These are phyloP conservation scores for Neotoma lepida DNA, from an alignment of 2,113 vertebrate genomes.

Conservation along the genomic window DNA sequence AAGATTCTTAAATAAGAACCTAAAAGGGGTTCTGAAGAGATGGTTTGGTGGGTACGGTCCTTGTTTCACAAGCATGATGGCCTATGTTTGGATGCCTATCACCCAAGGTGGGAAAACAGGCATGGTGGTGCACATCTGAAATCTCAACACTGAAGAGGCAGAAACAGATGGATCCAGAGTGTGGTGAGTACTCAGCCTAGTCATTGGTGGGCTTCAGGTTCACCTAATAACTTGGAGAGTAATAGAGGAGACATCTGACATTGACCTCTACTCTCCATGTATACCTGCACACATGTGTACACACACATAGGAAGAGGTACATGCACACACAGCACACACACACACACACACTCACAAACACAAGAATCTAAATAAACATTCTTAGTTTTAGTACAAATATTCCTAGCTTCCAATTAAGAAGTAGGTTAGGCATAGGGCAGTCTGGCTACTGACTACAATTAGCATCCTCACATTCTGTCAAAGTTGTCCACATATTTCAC, in stretches of 20 bases:
- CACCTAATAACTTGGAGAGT: background rate
- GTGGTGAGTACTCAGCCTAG: background rate
- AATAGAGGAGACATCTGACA: background rate
- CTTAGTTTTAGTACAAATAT: conserved; percentile 26
- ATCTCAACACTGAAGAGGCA: background rate
- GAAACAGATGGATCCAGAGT: background rate
- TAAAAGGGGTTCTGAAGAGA: background rate
- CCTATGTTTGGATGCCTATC: background rate
- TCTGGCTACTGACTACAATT: conserved; percentile 1
- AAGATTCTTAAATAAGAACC: background rate
- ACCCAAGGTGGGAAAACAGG: background rate
- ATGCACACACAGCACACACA: background rate
- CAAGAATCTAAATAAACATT: conserved; percentile 28
- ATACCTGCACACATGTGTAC: background rate
- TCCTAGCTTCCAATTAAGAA: conserved; percentile 20
- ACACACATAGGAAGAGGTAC: background rate
- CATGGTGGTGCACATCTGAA: too few species aligned
- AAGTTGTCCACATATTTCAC: conserved; percentile 15
- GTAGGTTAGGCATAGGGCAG: background rate
- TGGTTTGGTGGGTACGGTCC: background rate
- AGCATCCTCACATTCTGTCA: conserved; percentile 1
- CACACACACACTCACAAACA: background rate
- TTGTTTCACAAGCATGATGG: background rate
- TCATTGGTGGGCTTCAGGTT: too few species aligned
- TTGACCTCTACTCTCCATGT: background rate